A percentile compares a stretch with the other conserved stretches of the same genome.
These are phyloP conservation scores for Schizaphis graminum DNA, from an alignment of 2,888 invertebrate species.

Conservation along the genomic window DNA sequence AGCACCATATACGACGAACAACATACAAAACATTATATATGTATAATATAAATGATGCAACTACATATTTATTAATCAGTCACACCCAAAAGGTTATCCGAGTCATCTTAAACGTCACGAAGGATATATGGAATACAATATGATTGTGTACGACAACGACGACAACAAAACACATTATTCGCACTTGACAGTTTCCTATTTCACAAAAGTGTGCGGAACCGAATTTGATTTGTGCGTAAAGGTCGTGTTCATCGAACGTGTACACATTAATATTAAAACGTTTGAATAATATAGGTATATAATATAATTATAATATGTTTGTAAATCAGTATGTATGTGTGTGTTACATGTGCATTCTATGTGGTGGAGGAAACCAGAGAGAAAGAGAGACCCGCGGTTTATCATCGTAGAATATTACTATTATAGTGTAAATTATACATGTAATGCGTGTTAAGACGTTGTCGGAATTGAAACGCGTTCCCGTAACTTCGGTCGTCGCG, in stretches of 20 bases:
- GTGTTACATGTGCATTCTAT: not conserved
- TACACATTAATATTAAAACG: constrained; percentile 33
- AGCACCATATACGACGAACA: not conserved
- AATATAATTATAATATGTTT: not conserved
- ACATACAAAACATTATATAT: not conserved
- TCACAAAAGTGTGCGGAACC: not conserved
- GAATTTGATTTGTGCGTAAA: constrained; percentile 14
- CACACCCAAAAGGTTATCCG: not conserved
- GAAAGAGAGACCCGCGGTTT: not conserved
- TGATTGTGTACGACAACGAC: not conserved
- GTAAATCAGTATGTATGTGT: not conserved
- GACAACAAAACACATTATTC: not conserved
- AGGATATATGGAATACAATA: not conserved
- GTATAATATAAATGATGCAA: not conserved
- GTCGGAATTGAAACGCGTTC: not conserved
- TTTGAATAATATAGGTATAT: constrained; percentile 5
- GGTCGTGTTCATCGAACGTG: not conserved
- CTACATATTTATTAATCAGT: not conserved
- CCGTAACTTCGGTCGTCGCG: not conserved
- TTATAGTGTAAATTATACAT: not conserved
- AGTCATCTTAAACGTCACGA: not conserved
- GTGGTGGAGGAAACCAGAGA: not conserved
- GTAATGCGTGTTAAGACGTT: not conserved
- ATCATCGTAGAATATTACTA: not conserved
- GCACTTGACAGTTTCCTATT: not conserved